These are phyloP conservation scores for Mastomys coucha DNA, from an alignment of 2,113 vertebrate genomes.

Conservation along the genomic window DNA sequence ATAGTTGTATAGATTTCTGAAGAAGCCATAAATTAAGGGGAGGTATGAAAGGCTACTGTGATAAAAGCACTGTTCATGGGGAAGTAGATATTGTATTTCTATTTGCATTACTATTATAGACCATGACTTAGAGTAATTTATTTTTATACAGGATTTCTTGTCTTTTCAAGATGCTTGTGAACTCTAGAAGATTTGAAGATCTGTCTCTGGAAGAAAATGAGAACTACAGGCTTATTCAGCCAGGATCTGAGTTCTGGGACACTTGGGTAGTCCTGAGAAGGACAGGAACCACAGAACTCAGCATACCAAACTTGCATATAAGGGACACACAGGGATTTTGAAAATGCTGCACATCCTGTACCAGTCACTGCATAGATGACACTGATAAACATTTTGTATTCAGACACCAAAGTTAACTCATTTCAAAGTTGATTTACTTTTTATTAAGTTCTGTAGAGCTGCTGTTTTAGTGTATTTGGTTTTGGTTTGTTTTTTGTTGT, in stretches of 20 bases:
- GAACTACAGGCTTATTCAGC: conserved; percentile 77
- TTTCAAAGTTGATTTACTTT: conserved; percentile 85
- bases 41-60: background rate
- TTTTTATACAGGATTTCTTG: conserved; percentile 82
- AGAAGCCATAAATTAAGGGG: background rate
- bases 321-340: conserved; percentile 88
- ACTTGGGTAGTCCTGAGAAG: conserved; percentile 75
- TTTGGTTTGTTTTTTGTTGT: conserved; percentile 67
- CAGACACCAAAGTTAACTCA: conserved; percentile 89
- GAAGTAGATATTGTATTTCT: background rate
- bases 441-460: conserved; percentile 84
- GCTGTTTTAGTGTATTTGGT: conserved; percentile 77
- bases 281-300: conserved; percentile 78
- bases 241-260: conserved; percentile 81
- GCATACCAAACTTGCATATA: conserved; percentile 83
- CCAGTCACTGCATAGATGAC: conserved; percentile 84
- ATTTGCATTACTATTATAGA: background rate
- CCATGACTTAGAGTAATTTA: conserved; percentile 25
- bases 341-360: conserved; percentile 89
- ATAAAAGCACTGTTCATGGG: background rate
- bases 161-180: conserved; percentile 87
- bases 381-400: conserved; percentile 83
- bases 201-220: conserved; percentile 75
- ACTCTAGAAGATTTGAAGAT: conserved; percentile 81
- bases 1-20: conserved; percentile 16